Percentiles rank a stretch among this genome's conserved stretches.
Evolutionary conservation across 2,888 invertebrate species (phyloP).

Genomic region (Galerucella calmariensis): DNA sequence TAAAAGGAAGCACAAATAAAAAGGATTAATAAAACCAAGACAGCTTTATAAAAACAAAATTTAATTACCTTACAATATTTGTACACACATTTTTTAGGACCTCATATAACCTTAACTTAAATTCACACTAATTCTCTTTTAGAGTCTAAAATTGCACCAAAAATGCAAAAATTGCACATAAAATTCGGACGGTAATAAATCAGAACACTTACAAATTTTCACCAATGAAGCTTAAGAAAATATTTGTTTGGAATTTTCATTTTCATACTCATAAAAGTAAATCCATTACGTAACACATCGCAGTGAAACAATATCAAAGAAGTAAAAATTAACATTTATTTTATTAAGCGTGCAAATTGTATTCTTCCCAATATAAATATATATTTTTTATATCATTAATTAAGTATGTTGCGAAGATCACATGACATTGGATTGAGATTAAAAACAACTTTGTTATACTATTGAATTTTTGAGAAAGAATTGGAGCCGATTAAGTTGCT

Average conservation of each 20-base stretch:
- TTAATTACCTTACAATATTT: neutral
- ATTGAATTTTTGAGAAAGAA: no score
- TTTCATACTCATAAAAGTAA: no score
- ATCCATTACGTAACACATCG: no score
- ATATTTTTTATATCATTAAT: slow-evolving; percentile 1
- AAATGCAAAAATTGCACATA: slow-evolving; percentile 36
- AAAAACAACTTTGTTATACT: no score
- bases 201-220: neutral
- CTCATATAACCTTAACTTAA: slow-evolving; percentile 23
- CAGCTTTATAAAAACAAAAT: neutral
- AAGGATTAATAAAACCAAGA: neutral
- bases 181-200: slow-evolving; percentile 24
- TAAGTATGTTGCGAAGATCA: neutral
- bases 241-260: no score
- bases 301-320: no score
- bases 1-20: no score
- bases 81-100: neutral
- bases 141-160: slow-evolving; percentile 44
- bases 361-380: neutral
- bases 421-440: no score
- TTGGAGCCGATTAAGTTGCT: no score
- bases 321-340: no score
- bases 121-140: slow-evolving; percentile 41
- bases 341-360: no score
- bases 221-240: neutral